Evolutionary conservation across 2,113 vertebrate species (phyloP).

Genomic region (Calyptomena viridis): DNA sequence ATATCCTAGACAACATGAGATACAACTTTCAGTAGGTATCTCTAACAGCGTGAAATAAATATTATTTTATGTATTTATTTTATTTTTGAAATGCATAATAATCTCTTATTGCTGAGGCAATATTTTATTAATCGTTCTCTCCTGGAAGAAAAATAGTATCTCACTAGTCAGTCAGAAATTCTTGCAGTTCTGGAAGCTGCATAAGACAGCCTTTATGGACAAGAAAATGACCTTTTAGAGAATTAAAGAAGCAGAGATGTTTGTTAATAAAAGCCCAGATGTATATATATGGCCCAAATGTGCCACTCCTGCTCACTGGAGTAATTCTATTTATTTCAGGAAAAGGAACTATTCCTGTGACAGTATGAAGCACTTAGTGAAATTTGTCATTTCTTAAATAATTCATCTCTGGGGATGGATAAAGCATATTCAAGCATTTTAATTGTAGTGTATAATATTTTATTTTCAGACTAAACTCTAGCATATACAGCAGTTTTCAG

Average conservation of each 20-base stretch:
- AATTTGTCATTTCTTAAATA: constrained; percentile 14
- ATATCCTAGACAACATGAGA: constrained; percentile 22
- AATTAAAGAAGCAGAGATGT: background rate
- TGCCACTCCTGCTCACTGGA: background rate
- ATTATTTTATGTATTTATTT: constrained; percentile 41
- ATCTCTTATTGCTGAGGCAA: constrained; percentile 2
- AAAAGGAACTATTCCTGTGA: background rate
- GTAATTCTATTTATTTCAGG: constrained; percentile 4
- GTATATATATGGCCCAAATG: background rate
- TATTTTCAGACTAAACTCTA: background rate
- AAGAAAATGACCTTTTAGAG: background rate
- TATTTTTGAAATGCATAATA: constrained; percentile 28
- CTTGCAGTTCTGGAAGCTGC: background rate
- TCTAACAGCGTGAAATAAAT: constrained; percentile 20
- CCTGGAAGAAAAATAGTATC: constrained; percentile 15
- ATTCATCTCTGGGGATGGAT: background rate
- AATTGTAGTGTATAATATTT: background rate
- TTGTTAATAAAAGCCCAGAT: background rate
- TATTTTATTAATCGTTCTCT: constrained; percentile 44
- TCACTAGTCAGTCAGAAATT: background rate
- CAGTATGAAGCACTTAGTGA: background rate
- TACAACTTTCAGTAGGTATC: constrained; percentile 21
- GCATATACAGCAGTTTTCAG: background rate
- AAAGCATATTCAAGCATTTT: background rate
- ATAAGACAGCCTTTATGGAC: background rate